Conservation (phyloP, 2,888 invertebrate species). For the Saturnia japonica region DNA sequence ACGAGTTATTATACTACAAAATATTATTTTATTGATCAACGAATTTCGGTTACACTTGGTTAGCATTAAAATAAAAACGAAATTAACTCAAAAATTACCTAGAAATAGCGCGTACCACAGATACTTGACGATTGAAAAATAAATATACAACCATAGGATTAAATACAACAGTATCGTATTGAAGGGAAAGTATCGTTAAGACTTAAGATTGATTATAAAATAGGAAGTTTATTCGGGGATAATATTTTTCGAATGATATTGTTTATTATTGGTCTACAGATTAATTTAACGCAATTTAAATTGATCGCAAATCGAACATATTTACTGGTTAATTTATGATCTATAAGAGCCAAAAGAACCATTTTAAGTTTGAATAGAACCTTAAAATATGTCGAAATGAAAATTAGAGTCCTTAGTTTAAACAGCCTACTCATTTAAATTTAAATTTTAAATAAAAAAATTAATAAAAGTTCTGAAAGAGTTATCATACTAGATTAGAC, state of each 20-base stretch:
- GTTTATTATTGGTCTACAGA: background rate
- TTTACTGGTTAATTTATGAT: background rate
- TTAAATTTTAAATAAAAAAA: no score
- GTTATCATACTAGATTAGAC: background rate
- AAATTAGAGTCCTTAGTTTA: no score
- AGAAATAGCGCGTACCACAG: conserved; percentile 66
- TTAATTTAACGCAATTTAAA: background rate
- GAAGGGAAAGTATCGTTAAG: conserved; percentile 25
- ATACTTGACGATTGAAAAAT: conserved; percentile 65
- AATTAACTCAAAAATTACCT: conserved; percentile 51
- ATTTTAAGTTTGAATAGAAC: background rate
- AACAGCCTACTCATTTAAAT: no score
- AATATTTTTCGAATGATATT: background rate
- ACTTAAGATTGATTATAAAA: background rate
- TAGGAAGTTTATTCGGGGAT: background rate
- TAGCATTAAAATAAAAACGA: conserved; percentile 12
- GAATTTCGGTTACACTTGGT: no score
- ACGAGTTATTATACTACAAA: no score
- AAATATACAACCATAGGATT: conserved; percentile 1
- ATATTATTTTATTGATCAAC: no score
- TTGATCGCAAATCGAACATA: background rate
- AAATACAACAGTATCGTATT: background rate
- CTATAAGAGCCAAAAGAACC: background rate
- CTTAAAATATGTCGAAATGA: no score
- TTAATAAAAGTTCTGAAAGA: no score